These are phyloP conservation scores for Ranitomeya imitator DNA, from an alignment of 2,113 vertebrate species.

Conservation along the genomic window DNA sequence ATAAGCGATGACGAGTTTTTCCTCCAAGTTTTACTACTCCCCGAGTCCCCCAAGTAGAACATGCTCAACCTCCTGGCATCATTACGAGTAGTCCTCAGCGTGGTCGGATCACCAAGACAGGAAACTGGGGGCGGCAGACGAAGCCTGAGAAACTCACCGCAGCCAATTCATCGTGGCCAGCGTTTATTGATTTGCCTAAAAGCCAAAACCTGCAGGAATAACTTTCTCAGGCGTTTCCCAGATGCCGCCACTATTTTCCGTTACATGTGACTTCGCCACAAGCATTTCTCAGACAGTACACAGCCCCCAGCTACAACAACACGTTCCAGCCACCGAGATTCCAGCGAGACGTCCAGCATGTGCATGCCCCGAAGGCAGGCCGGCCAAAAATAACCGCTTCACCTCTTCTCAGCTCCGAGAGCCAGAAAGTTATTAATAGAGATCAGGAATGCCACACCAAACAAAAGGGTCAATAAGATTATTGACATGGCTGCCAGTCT, in stretches of 20 bases:
- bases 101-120: neutral
- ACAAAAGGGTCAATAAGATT: conserved; percentile 15
- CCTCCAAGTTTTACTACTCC: neutral
- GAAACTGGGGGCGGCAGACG: neutral
- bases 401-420: conserved; percentile 13
- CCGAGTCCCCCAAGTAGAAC: neutral
- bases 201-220: neutral
- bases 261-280: conserved; percentile 14
- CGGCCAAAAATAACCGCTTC: conserved; percentile 42
- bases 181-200: conserved; percentile 4
- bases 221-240: conserved; percentile 5
- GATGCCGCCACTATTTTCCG: neutral
- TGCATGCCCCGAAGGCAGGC: conserved; percentile 12
- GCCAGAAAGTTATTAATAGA: neutral
- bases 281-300: conserved; percentile 27
- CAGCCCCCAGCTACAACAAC: conserved; percentile 22
- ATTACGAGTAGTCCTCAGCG: neutral
- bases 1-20: neutral
- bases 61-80: neutral
- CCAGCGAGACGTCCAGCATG: neutral
- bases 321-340: conserved; percentile 26
- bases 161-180: neutral
- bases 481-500: conserved; percentile 10
- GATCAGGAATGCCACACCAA: conserved; percentile 26
- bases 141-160: neutral